Percentiles rank a stretch among this genome's conserved stretches.
These are phyloP conservation scores for Dasyprocta punctata DNA, from an alignment of 2,113 vertebrate species.

Conservation along the genomic window DNA sequence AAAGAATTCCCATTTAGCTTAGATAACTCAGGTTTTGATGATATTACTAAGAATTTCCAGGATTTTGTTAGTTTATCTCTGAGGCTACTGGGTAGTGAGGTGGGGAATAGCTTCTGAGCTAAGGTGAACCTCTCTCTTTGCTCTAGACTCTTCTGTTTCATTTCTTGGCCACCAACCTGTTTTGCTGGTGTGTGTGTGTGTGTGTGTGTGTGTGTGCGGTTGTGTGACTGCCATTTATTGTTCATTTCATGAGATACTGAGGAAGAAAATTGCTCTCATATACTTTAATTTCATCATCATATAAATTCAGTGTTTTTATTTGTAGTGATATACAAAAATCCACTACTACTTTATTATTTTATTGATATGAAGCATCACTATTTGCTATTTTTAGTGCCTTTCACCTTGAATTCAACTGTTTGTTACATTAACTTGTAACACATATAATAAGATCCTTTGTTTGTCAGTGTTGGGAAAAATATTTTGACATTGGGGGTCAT, in stretches of 20 bases:
- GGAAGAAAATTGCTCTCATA: not conserved
- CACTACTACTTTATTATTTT: conserved; percentile 44
- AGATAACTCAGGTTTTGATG: not conserved
- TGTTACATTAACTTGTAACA: conserved; percentile 36
- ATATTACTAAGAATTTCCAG: not conserved
- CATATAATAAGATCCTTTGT: conserved; percentile 16
- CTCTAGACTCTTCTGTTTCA: not conserved
- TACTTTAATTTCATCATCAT: not conserved
- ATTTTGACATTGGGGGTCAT: not conserved
- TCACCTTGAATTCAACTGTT: not conserved
- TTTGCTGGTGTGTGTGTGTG: not conserved
- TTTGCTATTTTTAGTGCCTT: not conserved
- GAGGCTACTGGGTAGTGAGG: not conserved
- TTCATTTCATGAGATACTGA: not conserved
- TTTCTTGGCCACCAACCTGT: not conserved
- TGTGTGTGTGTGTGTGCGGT: not conserved
- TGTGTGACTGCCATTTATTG: not conserved
- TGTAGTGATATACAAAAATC: conserved; percentile 13
- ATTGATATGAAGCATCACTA: conserved; percentile 31
- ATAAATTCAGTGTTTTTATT: conserved; percentile 12
- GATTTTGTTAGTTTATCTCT: not conserved
- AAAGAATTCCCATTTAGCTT: not conserved
- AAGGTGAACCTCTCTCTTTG: not conserved
- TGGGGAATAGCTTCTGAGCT: not conserved
- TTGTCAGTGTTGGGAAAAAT: conserved; percentile 31